Evolutionary conservation across 2,797 vertebrate species (phyloP), one percentile per base, ranked within the genome.

Genomic region (Tenualosa thibaudeaui): DNA sequence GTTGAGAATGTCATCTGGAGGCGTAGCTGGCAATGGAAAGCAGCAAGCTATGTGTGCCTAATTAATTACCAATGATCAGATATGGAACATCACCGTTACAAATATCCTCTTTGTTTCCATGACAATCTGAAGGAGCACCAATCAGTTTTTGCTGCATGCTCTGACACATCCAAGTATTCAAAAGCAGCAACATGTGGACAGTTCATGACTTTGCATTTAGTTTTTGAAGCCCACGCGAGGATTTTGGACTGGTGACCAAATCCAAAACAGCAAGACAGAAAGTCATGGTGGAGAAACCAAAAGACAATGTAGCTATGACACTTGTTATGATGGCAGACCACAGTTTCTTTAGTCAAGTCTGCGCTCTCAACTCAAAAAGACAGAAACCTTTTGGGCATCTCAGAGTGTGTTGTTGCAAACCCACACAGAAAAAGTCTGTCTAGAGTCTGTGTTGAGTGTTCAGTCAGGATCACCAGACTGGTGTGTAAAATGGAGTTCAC

Each of bases 61-160:
- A 88, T 89, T 84, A 87, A 90, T 88, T 85, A 86, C 75, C 40
- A 83, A 81, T 58, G 81, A 86, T 89, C 88, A 84, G 43, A 87
- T 84, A 86, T 84, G 82, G 84, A 87, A 86, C 85, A 81, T 83
- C 81, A 82, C 78, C 81, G 86, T 65, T 75, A 62, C 81, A 86
- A 81, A 86, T 81, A 87, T 86, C 68, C 84, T 86, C 31, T 50
- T 83, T 81, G 88, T 90, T 91, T 89, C 88, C 89, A 90, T 90
- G 90, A 90, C 89, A 82, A 88, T 85, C 82, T 88, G 71, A 86
- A 83, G 54, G 81, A 83, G 40, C 85, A 81, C 81, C 81, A 31
- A 71, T 37, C 71, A 78, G 40, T 78, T 78, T 31, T 46, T 12
- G 15, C 1, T 6, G 17, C 5, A 46, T 46, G 71, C 71, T 78